Evolutionary conservation across 2,888 invertebrate genomes (phyloP), one percentile per base, ranked within the genome.

Genomic region (Drosophila parthenogenetica): DNA sequence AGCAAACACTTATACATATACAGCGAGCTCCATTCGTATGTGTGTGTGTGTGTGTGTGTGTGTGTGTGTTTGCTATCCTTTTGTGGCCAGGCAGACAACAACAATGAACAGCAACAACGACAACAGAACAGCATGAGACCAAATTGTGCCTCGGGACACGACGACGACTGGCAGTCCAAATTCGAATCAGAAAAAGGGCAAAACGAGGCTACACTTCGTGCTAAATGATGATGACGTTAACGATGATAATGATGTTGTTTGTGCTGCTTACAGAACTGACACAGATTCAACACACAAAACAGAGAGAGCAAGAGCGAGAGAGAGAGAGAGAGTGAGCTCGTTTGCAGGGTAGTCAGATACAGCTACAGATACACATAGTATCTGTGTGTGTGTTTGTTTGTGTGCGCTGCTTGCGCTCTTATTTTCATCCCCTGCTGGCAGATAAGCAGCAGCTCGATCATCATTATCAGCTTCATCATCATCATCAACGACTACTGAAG

Each of bases 381-480:
- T 70, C 35, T 75, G 17, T 29, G 13, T n/a, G 25, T 35, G 40
- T 49, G 40, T 35, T 7, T 40, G 42, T n/a, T 19, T 17, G 35
- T 22, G 54, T 57, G 25, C 40, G 22, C 37, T 51, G 51, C 11
- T 40, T 49, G 29, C 49, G 55, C 63, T 63, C 69, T 69, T 59
- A 67, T 65, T 81, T 87, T 89, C 91, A 91, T 88, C 91, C 91
- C 91, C 90, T 90, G 89, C 81, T 84, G 65, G 77, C 87, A 84
- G 84, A 84, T 76, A 89, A 74, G 69, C 77, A 74, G 75, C 81
- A 69, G 79, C 81, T 67, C 70, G 63, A 77, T 73, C 68, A 69
- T 39, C 72, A 55, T 75, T 73, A 69, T 58, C 67, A 64, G 29
- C 75, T 53, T 49, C 54, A 63, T 48, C 69, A 71, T 64, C 71